Conservation (phyloP, 2,797 vertebrate genomes). For the Notoglanidium macrostoma region DNA sequence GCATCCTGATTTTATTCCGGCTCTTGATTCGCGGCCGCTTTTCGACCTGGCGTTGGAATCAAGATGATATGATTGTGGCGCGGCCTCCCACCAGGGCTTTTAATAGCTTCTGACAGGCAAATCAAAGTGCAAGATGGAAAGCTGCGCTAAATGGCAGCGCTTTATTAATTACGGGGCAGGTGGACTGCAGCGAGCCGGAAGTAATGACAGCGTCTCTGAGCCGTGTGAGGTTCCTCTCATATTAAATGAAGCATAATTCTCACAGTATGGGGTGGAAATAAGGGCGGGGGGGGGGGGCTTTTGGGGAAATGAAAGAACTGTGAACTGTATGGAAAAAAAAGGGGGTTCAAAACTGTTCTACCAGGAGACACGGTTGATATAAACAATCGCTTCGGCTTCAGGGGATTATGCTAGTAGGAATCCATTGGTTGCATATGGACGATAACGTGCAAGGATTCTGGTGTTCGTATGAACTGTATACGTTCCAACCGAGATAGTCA, state of each 20-base stretch:
- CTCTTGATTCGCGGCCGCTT: conserved; percentile 50
- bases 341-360: neutral
- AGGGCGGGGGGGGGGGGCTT: neutral
- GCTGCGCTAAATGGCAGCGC: conserved; percentile 70
- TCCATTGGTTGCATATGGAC: conserved; percentile 1
- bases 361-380: conserved; percentile 6
- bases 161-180: conserved; percentile 75
- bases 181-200: conserved; percentile 70
- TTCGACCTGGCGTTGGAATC: conserved; percentile 67
- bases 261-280: conserved; percentile 49
- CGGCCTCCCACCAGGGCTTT: conserved; percentile 63
- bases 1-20: conserved; percentile 49
- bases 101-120: conserved; percentile 72
- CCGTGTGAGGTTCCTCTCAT: conserved; percentile 62
- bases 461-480: conserved; percentile 5
- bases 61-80: conserved; percentile 63
- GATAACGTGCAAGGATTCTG: conserved; percentile 11
- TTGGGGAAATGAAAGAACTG: neutral
- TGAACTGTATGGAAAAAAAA: neutral
- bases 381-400: conserved; percentile 8
- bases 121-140: conserved; percentile 73
- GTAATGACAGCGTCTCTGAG: conserved; percentile 58
- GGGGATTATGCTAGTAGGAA: conserved; percentile 5
- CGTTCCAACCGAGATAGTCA: conserved; percentile 21
- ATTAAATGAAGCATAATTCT: conserved; percentile 69